A percentile compares a stretch with the other conserved stretches of the same genome.
Conservation (phyloP, 2,113 vertebrate genomes). For the Hippocampus mohnikei region DNA sequence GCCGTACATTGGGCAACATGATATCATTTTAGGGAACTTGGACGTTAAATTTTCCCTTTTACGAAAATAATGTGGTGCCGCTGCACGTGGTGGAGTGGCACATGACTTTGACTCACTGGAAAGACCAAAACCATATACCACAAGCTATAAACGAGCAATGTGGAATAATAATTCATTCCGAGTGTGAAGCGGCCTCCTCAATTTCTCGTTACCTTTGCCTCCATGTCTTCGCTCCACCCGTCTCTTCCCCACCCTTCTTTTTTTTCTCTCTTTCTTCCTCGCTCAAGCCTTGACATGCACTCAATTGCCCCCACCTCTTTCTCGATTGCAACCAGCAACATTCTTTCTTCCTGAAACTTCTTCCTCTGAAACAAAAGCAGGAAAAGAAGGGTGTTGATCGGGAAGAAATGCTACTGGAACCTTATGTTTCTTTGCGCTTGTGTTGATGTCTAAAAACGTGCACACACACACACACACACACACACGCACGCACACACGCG, state of each 20-base stretch:
- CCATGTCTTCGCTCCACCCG: background rate
- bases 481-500: background rate
- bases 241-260: conserved; percentile 7
- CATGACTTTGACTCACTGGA: conserved; percentile 19
- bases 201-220: conserved; percentile 12
- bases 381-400: conserved; percentile 44
- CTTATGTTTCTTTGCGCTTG: background rate
- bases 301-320: conserved; percentile 25
- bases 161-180: conserved; percentile 11
- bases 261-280: conserved; percentile 11
- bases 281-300: conserved; percentile 46
- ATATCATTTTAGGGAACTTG: background rate
- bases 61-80: conserved; percentile 1
- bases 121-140: conserved; percentile 3
- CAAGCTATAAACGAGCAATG: background rate
- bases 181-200: conserved; percentile 11
- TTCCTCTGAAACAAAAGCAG: conserved; percentile 51
- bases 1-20: background rate
- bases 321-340: conserved; percentile 48
- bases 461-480: background rate
- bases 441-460: background rate
- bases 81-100: background rate
- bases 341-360: conserved; percentile 60
- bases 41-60: background rate
- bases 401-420: conserved; percentile 21